These are phyloP conservation scores for Eumacrocentrus americanus DNA, from an alignment of 2,888 invertebrate species.

Conservation along the genomic window DNA sequence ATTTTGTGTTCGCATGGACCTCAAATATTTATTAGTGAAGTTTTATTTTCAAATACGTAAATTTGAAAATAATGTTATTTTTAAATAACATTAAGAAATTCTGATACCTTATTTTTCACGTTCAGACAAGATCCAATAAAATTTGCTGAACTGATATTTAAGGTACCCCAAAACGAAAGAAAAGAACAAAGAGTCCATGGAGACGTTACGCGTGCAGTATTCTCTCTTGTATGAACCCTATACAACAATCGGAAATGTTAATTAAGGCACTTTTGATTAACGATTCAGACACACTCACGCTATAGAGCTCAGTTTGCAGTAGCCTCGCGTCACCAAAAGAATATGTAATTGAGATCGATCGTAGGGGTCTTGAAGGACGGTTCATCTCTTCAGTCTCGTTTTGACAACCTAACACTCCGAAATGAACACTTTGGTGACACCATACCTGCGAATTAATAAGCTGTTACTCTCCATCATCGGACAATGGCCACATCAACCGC, in stretches of 20 bases:
- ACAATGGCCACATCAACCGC: conserved; percentile 5
- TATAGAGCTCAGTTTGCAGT: neutral
- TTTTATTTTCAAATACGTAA: too few species aligned
- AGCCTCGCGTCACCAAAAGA: neutral
- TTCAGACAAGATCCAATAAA: too few species aligned
- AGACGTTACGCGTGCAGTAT: too few species aligned
- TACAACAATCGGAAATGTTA: neutral
- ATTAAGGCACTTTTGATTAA: neutral
- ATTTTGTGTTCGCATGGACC: too few species aligned
- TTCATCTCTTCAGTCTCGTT: neutral
- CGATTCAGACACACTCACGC: neutral
- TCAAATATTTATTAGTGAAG: too few species aligned
- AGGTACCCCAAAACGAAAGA: too few species aligned
- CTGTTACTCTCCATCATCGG: neutral
- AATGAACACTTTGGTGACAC: neutral
- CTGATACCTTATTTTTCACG: too few species aligned
- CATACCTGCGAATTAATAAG: conserved; percentile 2
- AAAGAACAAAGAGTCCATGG: too few species aligned
- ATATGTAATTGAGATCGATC: neutral
- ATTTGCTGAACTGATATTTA: too few species aligned
- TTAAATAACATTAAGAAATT: too few species aligned
- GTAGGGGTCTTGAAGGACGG: neutral
- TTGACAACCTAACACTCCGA: neutral
- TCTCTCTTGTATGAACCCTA: neutral
- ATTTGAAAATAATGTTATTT: too few species aligned